phyloP scores from a whole-genome alignment of 2,797 vertebrate genomes.

The Danio aesculapii region DNA sequence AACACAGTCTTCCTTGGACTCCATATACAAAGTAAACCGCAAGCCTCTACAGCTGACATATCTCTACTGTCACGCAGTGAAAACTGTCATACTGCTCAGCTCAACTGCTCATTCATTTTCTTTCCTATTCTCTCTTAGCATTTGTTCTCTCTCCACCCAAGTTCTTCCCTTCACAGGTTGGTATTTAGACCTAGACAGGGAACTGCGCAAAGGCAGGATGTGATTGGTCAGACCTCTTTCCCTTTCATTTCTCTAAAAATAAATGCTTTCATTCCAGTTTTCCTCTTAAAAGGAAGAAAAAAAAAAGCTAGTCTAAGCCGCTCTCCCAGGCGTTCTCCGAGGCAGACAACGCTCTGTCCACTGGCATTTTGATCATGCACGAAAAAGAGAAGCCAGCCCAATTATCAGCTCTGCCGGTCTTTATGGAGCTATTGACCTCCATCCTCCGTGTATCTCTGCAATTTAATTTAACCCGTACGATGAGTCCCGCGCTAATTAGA shows the following conservation, averaged over 20 bases:
- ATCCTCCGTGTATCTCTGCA: slow-evolving; percentile 75
- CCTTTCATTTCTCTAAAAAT: slow-evolving; percentile 31
- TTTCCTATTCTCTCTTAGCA: no score
- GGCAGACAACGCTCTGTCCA: slow-evolving; percentile 34
- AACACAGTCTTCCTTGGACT: no score
- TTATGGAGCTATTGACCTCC: slow-evolving; percentile 77
- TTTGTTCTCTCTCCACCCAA: no score
- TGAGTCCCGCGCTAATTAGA: slow-evolving; percentile 77
- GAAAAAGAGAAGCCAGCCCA: slow-evolving; percentile 59
- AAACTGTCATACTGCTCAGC: no score
- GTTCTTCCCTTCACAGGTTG: background rate
- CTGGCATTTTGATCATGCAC: slow-evolving; percentile 77
- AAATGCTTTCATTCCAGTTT: slow-evolving; percentile 11
- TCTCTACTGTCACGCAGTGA: no score
- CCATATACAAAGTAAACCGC: no score
- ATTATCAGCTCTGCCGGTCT: slow-evolving; percentile 79
- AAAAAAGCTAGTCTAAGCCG: slow-evolving; percentile 1
- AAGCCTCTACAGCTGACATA: no score
- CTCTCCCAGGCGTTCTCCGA: slow-evolving; percentile 13
- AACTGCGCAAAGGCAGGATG: background rate
- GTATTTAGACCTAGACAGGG: slow-evolving; percentile 28
- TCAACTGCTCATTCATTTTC: no score
- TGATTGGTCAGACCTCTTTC: slow-evolving; percentile 9
- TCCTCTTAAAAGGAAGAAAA: background rate
- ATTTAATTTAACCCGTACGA: slow-evolving; percentile 80